Percentiles rank a stretch among this genome's conserved stretches.
phyloP scores from a whole-genome alignment of 1,140 invertebrate genomes.

The Megalopta genalis region DNA sequence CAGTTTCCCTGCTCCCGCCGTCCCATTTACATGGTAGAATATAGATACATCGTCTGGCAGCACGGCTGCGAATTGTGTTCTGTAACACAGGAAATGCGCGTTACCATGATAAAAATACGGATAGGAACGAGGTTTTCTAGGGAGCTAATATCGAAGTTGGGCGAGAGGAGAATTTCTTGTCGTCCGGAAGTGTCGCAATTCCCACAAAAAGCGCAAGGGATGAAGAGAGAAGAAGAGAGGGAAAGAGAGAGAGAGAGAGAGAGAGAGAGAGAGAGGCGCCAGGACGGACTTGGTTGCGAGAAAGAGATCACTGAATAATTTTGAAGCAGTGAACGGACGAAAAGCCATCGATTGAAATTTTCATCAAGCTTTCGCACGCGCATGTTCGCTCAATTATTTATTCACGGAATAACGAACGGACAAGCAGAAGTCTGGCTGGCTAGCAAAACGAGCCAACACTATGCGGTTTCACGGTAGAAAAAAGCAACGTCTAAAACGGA shows the following conservation, averaged over 20 bases:
- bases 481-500: conserved; percentile 15
- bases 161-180: conserved; percentile 1
- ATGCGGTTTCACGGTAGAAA: not conserved
- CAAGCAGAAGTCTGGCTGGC: conserved; percentile 30
- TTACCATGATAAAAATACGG: conserved; percentile 9
- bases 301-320: conserved; percentile 63
- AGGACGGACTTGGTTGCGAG: not conserved
- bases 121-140: not conserved
- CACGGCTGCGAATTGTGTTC: conserved; percentile 10
- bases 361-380: conserved; percentile 69
- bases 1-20: not conserved
- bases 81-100: not conserved
- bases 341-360: conserved; percentile 75
- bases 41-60: not conserved
- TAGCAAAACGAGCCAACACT: conserved; percentile 4
- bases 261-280: not conserved
- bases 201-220: not conserved
- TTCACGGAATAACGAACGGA: conserved; percentile 64
- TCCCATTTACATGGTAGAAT: not conserved
- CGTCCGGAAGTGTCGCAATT: not conserved
- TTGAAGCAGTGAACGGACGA: conserved; percentile 58
- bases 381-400: conserved; percentile 69
- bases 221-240: not conserved
- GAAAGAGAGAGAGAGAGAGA: not conserved
- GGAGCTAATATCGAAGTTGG: conserved; percentile 23